phyloP scores from a whole-genome alignment of 2,888 invertebrate genomes.

The Ganaspis brasiliensis region DNA sequence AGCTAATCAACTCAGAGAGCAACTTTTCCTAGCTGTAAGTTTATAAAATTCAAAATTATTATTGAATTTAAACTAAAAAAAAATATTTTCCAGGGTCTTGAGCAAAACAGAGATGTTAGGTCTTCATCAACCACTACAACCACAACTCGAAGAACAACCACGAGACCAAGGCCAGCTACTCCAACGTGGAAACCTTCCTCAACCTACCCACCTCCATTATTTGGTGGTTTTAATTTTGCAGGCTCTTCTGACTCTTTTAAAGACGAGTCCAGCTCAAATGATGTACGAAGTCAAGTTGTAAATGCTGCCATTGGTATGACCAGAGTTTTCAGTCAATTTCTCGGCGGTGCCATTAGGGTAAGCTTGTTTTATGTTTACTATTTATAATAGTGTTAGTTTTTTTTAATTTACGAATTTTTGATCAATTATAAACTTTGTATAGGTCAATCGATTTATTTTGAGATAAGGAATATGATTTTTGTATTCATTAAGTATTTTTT shows the following conservation, averaged over 20 bases:
- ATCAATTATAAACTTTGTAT: no score
- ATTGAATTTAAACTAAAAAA: not conserved
- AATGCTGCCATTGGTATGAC: slow-evolving; percentile 90
- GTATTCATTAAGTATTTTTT: no score
- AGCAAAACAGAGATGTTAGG: slow-evolving; percentile 19
- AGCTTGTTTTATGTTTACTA: slow-evolving; percentile 49
- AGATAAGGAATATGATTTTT: no score
- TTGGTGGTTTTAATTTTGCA: slow-evolving; percentile 72
- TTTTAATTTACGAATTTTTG: not conserved
- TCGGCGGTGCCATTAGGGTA: slow-evolving; percentile 90
- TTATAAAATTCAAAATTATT: not conserved
- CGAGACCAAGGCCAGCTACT: slow-evolving; percentile 79
- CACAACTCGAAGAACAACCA: slow-evolving; percentile 59
- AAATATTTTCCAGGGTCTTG: slow-evolving; percentile 46
- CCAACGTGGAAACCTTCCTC: slow-evolving; percentile 73
- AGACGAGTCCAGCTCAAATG: slow-evolving; percentile 45
- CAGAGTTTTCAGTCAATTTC: slow-evolving; percentile 89
- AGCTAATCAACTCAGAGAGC: slow-evolving; percentile 83
- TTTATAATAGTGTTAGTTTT: not conserved
- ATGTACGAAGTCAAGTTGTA: slow-evolving; percentile 82
- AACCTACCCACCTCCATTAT: slow-evolving; percentile 78
- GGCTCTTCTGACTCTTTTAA: slow-evolving; percentile 46
- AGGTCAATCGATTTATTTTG: no score
- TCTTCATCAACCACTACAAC: slow-evolving; percentile 58
- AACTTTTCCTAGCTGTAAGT: slow-evolving; percentile 84